Percentiles rank a stretch among this genome's conserved stretches.
Conservation (phyloP, 2,797 vertebrate species). For the Babyrousa celebensis region DNA sequence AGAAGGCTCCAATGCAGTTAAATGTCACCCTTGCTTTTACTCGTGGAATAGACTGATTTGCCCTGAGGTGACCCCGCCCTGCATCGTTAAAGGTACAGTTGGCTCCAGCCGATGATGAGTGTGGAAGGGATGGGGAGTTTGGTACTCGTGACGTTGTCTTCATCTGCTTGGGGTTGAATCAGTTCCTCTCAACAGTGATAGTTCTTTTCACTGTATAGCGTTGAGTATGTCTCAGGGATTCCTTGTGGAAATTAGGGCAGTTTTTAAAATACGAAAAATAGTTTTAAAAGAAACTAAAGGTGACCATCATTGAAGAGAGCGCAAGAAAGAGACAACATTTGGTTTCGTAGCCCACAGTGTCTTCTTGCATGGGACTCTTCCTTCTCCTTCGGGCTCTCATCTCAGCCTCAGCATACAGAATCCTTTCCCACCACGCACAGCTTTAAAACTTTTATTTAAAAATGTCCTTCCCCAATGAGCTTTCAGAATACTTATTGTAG, state of each 20-base stretch:
- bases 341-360: slow-evolving; percentile 86
- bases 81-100: slow-evolving; percentile 70
- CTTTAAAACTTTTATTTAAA: slow-evolving; percentile 94
- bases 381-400: slow-evolving; percentile 90
- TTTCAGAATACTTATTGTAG: slow-evolving; percentile 94
- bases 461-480: slow-evolving; percentile 91
- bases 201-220: slow-evolving; percentile 90
- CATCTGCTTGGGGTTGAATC: slow-evolving; percentile 89
- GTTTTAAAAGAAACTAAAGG: slow-evolving; percentile 91
- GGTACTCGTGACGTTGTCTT: slow-evolving; percentile 82
- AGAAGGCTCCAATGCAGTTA: slow-evolving; percentile 82
- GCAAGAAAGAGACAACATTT: slow-evolving; percentile 89
- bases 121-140: slow-evolving; percentile 80
- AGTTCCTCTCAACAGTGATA: slow-evolving; percentile 90
- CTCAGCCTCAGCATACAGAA: slow-evolving; percentile 89
- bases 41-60: slow-evolving; percentile 85
- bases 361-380: slow-evolving; percentile 88
- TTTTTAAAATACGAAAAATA: slow-evolving; percentile 90
- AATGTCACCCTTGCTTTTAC: slow-evolving; percentile 80
- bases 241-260: slow-evolving; percentile 93
- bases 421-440: slow-evolving; percentile 90
- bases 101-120: slow-evolving; percentile 78
- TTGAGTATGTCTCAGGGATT: slow-evolving; percentile 95
- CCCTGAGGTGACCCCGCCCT: slow-evolving; percentile 85
- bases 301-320: slow-evolving; percentile 90